phyloP scores from a whole-genome alignment of 2,113 vertebrate genomes.

The Spheniscus mendiculus region DNA sequence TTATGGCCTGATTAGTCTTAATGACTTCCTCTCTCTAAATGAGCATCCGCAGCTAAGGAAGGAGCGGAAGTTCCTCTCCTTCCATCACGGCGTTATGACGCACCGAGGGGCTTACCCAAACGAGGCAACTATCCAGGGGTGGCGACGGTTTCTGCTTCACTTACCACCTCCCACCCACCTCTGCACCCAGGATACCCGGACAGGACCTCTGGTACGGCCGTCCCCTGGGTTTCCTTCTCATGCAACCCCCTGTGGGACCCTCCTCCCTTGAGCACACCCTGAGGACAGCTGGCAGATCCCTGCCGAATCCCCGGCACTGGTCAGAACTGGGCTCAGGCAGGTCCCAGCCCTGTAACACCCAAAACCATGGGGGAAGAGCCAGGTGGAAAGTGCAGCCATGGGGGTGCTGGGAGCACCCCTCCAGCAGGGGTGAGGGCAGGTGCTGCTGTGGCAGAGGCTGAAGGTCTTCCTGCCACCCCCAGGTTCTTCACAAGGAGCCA shows the following conservation, averaged over 20 bases:
- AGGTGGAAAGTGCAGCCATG: not conserved
- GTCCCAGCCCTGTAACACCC: not conserved
- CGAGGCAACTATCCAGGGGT: not conserved
- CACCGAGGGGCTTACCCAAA: not conserved
- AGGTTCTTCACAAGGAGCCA: not conserved
- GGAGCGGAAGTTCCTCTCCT: conserved; percentile 29
- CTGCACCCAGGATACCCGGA: not conserved
- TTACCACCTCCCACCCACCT: not conserved
- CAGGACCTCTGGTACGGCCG: fast-evolving
- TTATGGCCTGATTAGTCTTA: conserved; percentile 48
- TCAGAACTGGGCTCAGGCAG: not conserved
- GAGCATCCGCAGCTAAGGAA: conserved; percentile 13
- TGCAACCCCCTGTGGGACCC: fast-evolving
- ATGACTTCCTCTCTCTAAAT: conserved; percentile 50
- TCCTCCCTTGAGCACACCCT: not conserved
- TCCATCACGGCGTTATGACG: not conserved
- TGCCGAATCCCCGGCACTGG: fast-evolving
- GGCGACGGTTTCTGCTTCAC: not conserved
- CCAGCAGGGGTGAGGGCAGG: not conserved
- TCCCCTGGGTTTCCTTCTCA: not conserved
- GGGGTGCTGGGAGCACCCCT: fast-evolving
- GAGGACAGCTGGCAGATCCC: not conserved
- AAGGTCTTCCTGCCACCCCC: not conserved
- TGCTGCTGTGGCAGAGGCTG: not conserved
- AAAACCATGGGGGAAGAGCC: not conserved